A percentile compares a stretch with the other conserved stretches of the same genome.
Conservation (phyloP, 1,140 invertebrate species). For the Dendroctonus ponderosae region DNA sequence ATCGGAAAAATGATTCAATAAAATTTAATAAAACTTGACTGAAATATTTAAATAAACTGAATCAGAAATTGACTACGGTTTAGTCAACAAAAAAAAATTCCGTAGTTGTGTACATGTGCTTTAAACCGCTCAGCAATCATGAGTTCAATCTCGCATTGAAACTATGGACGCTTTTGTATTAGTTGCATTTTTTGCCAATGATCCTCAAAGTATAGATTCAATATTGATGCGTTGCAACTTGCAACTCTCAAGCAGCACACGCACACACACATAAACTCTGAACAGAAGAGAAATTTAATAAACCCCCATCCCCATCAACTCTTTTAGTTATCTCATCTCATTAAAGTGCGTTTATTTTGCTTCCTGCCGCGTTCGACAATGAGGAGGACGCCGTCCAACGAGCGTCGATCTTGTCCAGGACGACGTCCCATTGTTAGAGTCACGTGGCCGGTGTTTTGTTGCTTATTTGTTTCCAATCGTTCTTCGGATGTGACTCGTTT, state of each 20-base stretch:
- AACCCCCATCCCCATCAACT: constrained; percentile 10
- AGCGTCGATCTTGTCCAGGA: constrained; percentile 22
- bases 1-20: too few relatives aligned
- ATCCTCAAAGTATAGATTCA: neutral
- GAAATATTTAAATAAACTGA: too few relatives aligned
- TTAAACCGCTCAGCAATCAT: too few relatives aligned
- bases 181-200: neutral
- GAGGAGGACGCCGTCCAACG: constrained; percentile 14
- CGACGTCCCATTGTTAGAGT: constrained; percentile 21
- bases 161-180: too few relatives aligned
- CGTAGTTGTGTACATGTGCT: too few relatives aligned
- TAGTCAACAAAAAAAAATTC: too few relatives aligned
- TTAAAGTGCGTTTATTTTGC: constrained; percentile 23
- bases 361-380: constrained; percentile 14
- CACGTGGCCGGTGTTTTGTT: constrained; percentile 33
- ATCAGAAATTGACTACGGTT: too few relatives aligned
- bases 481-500: constrained; percentile 27
- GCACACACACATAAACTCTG: constrained; percentile 13
- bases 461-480: constrained; percentile 32
- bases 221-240: constrained; percentile 13
- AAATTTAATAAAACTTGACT: too few relatives aligned
- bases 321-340: constrained; percentile 25
- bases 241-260: neutral
- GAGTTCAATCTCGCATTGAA: too few relatives aligned
- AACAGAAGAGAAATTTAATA: constrained; percentile 21